These are phyloP conservation scores for Myanophis thanlyinensis DNA, from an alignment of 2,113 vertebrate species.

Conservation along the genomic window DNA sequence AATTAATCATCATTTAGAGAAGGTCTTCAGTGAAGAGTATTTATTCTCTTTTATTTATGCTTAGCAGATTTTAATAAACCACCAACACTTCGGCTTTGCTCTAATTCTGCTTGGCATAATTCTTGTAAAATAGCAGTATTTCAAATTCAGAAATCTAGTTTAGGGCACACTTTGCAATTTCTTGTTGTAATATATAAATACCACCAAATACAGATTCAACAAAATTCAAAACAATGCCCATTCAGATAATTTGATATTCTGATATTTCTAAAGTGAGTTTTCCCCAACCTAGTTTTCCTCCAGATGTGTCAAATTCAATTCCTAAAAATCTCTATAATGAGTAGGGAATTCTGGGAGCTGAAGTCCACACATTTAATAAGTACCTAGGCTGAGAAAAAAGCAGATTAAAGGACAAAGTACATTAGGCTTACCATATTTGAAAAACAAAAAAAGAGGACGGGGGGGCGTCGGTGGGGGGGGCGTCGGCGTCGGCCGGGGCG, in stretches of 20 bases:
- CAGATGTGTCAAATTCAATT: not conserved
- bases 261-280: not conserved
- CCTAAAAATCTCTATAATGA: not conserved
- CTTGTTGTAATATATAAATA: not conserved
- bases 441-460: no score
- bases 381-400: not conserved
- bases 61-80: constrained; percentile 34
- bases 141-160: not conserved
- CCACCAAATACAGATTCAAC: not conserved
- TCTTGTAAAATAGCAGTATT: constrained; percentile 1
- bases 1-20: constrained; percentile 66
- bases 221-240: not conserved
- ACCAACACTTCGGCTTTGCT: not conserved
- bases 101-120: not conserved
- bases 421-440: no score
- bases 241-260: not conserved
- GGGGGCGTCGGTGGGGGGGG: no score
- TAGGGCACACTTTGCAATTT: not conserved
- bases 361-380: not conserved
- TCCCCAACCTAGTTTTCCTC: not conserved
- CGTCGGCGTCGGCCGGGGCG: no score
- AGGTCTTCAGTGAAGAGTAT: constrained; percentile 35
- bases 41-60: constrained; percentile 38
- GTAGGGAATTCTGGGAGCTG: not conserved
- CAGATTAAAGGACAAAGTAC: not conserved